Base-by-base conservation (phyloP, 2,888 invertebrate species). In the Agrotis ipsilon region DNA sequence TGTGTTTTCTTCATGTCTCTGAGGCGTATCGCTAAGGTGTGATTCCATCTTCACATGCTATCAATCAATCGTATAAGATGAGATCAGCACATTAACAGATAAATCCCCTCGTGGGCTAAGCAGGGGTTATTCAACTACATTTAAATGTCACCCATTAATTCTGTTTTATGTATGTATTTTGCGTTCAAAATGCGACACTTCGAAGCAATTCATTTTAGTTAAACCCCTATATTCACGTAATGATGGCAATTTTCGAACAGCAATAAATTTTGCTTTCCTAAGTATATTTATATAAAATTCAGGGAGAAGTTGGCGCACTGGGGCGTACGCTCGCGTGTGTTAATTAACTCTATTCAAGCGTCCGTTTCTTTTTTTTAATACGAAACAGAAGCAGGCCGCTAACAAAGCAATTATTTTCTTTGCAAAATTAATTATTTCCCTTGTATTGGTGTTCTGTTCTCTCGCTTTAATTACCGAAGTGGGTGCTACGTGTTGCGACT, bases 371-470 rank as follows among this genome's bases (percentile, higher is more conserved):
- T 83, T 74, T 75, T 75, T 66, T 62, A 80, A 80, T 68, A 71
- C 59, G 78, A 68, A 75, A 79, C 75, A 81, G 68, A 70, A 61
- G 75, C 77, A 78, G 81, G 78, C 80, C 80, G 80, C 83, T 80
- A 87, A 87, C 87, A 85, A 85, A 86, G 86, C 84, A 86, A 86
- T 88, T 86, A 87, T 86, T 89, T 84, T 84, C 83, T 79, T 75
- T 87, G 86, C 79, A 72, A 89, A 88, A 89, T 89, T 86, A 89
- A 89, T 89, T 88, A 87, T 85, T 87, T 88, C 83, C 78, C 81
- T 82, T 73, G 81, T 87, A 89, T 89, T 85, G 82, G 86, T 84
- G 86, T 85, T 85, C 80, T 79, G 77, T 76, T 79, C 77, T 75
- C 82, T 75, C 78, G 73, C 80, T 87, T 88, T 88, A 88, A 90